These are phyloP conservation scores for Lota lota DNA, from an alignment of 2,113 vertebrate genomes.

Conservation along the genomic window DNA sequence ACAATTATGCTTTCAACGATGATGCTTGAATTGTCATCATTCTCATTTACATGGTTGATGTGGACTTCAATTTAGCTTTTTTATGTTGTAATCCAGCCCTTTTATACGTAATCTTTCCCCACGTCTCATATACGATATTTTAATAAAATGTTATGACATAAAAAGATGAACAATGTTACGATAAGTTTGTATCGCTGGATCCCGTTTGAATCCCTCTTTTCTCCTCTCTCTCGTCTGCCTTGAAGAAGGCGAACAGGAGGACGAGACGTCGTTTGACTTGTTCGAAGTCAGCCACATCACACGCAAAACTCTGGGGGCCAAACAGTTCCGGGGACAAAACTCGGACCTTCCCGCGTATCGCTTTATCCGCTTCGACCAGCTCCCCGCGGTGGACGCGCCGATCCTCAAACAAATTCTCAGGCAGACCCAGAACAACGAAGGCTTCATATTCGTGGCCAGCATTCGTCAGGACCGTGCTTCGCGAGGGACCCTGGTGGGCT, in stretches of 20 bases:
- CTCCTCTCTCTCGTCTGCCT: constrained; percentile 18
- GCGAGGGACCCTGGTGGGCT: constrained; percentile 83
- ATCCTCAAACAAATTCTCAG: constrained; percentile 78
- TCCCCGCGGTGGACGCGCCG: constrained; percentile 80
- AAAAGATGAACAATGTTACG: too few relatives aligned
- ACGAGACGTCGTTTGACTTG: constrained; percentile 84
- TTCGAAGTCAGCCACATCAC: constrained; percentile 89
- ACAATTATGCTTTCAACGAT: not conserved
- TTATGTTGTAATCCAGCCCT: too few relatives aligned
- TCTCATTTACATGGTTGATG: not conserved
- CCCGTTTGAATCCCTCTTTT: not conserved
- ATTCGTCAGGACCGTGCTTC: constrained; percentile 88
- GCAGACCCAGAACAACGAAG: constrained; percentile 80
- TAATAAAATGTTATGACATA: not conserved
- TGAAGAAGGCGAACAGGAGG: constrained; percentile 81
- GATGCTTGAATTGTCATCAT: not conserved
- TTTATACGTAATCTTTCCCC: too few relatives aligned
- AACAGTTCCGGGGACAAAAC: constrained; percentile 88
- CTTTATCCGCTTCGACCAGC: constrained; percentile 92
- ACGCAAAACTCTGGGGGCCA: constrained; percentile 89
- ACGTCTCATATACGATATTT: not conserved
- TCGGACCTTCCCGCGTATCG: constrained; percentile 81
- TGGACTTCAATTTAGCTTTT: not conserved
- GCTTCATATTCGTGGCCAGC: constrained; percentile 87
- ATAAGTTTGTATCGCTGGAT: too few relatives aligned